Percentiles rank a stretch among this genome's conserved stretches.
Conservation (phyloP, 2,113 vertebrate genomes). For the Nanorana parkeri region DNA sequence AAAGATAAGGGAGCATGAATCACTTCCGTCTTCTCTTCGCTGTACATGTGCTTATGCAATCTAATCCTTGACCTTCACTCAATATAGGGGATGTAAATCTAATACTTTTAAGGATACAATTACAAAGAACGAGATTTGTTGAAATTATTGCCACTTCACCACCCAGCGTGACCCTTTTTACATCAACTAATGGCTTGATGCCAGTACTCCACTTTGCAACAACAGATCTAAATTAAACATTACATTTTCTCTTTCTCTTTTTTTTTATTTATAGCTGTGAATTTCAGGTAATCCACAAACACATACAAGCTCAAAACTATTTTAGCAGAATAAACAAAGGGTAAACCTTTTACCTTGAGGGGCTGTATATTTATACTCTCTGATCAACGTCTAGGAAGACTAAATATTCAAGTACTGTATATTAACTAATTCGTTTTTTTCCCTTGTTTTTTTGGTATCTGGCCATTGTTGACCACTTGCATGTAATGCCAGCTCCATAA, state of each 20-base stretch:
- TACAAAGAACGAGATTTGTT: slow-evolving; percentile 47
- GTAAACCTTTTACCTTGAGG: too few species aligned
- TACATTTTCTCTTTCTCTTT: background rate
- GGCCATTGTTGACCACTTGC: too few species aligned
- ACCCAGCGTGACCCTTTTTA: slow-evolving; percentile 57
- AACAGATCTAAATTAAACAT: slow-evolving; percentile 53
- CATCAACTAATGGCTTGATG: slow-evolving; percentile 64
- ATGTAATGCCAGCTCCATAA: too few species aligned
- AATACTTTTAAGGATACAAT: background rate
- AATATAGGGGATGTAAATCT: slow-evolving; percentile 5
- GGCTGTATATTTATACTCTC: too few species aligned
- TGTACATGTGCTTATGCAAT: background rate
- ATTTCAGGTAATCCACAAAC: background rate
- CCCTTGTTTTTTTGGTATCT: too few species aligned
- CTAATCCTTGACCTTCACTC: slow-evolving; percentile 5
- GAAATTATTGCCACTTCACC: slow-evolving; percentile 43
- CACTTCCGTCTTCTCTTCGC: background rate
- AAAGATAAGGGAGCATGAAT: background rate
- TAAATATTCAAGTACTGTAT: too few species aligned
- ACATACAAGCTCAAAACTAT: too few species aligned
- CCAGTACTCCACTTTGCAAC: slow-evolving; percentile 69
- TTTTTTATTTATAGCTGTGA: background rate
- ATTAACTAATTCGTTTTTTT: too few species aligned
- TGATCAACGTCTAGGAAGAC: too few species aligned
- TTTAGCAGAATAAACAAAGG: too few species aligned